Evolutionary conservation across 1,140 invertebrate species (phyloP), one percentile per base, ranked within the genome.

Genomic region (Daktulosphaira vitifoliae): DNA sequence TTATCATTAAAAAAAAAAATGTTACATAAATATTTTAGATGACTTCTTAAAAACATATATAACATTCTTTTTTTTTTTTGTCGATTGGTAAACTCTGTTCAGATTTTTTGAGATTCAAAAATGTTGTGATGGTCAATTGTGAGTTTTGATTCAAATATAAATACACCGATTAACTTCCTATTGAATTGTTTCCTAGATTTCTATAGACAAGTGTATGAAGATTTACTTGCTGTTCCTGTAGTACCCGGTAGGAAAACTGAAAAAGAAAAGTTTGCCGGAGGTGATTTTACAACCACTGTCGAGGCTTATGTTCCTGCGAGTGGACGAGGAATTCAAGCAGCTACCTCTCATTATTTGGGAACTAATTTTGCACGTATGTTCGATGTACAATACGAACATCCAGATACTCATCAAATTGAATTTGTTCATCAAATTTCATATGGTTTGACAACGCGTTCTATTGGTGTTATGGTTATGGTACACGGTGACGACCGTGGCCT

Each of bases 301-400:
- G 96, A 99, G 77, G 93, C 88, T 0, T 99, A 91, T 75, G 84
- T 99, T 50, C 84, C 92, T 0, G 90, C 90, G 2, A 98, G 91
- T 74, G 97, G 97, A 1, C 80, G 95, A 51, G 96, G 85, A 6
- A 94, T 98, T 72, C 96, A 98, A 74, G 81, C 93, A 26, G 97
- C 85, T 0, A 99, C 97, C 0, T 98, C 95, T 66, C 96, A 99
- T 80, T 92, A 97, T 76, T 78, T 99, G 22, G 97, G 96, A 0
- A 96, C 98, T 78, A 99, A 99, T 76, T 99, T 99, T 74, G 96
- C 94, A 0, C 96, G 96, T 77, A 99, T 99, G 95, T 99, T 99
- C 78, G 92, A 98, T 68, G 96, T 99, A 67, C 81, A 88, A 6
- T 93, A 86, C 72, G 94, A 99, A 76, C 88, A 97, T 75, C 91